A percentile compares a stretch with the other conserved stretches of the same genome.
phyloP scores from a whole-genome alignment of 1,140 invertebrate genomes.

The Meloidogyne floridensis region DNA sequence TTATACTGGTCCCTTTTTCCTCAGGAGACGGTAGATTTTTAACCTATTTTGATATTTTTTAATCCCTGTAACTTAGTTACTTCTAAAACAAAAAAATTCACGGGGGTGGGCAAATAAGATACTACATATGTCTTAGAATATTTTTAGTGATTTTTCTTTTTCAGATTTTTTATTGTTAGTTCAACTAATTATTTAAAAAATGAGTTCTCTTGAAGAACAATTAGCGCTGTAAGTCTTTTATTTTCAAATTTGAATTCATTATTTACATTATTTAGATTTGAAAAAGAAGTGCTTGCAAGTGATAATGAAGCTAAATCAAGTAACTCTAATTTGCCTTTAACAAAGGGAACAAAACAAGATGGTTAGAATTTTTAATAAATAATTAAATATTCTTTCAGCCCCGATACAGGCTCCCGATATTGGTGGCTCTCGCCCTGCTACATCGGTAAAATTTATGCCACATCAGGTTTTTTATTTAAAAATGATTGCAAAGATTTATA shows the following conservation, averaged over 20 bases:
- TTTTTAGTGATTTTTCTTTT: no score
- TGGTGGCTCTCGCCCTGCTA: constrained; percentile 18
- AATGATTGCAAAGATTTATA: neutral
- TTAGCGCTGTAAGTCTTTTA: constrained; percentile 52
- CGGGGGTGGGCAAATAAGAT: no score
- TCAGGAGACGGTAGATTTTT: no score
- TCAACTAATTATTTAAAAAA: constrained; percentile 11
- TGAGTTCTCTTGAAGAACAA: constrained; percentile 51
- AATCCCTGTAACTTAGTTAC: no score
- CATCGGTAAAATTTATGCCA: constrained; percentile 39
- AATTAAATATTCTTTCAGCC: neutral
- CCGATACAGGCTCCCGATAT: constrained; percentile 26
- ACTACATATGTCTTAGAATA: no score
- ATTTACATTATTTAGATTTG: constrained; percentile 29
- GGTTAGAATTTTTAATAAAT: neutral
- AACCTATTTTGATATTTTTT: no score
- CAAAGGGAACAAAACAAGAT: constrained; percentile 10
- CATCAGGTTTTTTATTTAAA: constrained; percentile 34
- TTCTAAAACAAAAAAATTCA: no score
- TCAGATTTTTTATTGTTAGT: no score
- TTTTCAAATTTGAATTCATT: neutral
- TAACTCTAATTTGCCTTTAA: neutral
- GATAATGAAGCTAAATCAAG: constrained; percentile 9
- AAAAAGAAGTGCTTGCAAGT: constrained; percentile 34
- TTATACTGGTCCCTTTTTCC: no score